Evolutionary conservation across 1,140 invertebrate species (phyloP).

Genomic region (Drosophila nasuta): DNA sequence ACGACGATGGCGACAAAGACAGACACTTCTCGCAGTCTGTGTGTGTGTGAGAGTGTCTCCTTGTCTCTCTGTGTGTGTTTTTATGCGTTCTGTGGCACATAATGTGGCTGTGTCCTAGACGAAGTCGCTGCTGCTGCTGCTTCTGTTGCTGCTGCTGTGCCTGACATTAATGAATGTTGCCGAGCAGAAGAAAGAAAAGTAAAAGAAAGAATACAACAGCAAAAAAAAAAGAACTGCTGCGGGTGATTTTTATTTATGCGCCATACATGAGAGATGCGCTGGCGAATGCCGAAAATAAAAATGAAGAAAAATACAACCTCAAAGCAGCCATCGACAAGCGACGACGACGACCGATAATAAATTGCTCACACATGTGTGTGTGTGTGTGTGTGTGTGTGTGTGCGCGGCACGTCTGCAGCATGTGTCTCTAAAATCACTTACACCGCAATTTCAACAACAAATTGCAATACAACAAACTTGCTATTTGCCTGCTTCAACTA

Average conservation of each 20-base stretch:
- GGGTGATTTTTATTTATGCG: conserved; percentile 75
- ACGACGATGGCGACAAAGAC: conserved; percentile 53
- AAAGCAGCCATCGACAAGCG: conserved; percentile 49
- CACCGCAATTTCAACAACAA: not conserved
- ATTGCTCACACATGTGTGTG: conserved; percentile 10
- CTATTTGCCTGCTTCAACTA: not conserved
- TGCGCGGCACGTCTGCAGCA: not conserved
- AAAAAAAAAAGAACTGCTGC: conserved; percentile 55
- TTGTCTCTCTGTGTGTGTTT: conserved; percentile 47
- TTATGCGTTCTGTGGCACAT: conserved; percentile 78
- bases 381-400: not conserved
- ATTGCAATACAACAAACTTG: not conserved
- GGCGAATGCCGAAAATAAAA: conserved; percentile 26
- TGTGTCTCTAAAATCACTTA: conserved; percentile 33
- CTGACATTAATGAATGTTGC: conserved; percentile 80
- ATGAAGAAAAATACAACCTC: conserved; percentile 20
- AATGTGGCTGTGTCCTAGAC: conserved; percentile 72
- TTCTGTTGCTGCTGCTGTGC: conserved; percentile 36
- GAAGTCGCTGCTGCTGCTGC: conserved; percentile 39
- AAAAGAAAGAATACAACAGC: not conserved
- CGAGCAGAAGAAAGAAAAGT: conserved; percentile 23
- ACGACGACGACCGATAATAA: conserved; percentile 7
- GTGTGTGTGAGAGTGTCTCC: conserved; percentile 21
- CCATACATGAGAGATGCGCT: conserved; percentile 30
- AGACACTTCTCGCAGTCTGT: conserved; percentile 46